A percentile compares a stretch with the other conserved stretches of the same genome.
Evolutionary conservation across 92 coral and sea anemone genomes (phyloP).

Genomic region (Zoanthus sansibaricus): DNA sequence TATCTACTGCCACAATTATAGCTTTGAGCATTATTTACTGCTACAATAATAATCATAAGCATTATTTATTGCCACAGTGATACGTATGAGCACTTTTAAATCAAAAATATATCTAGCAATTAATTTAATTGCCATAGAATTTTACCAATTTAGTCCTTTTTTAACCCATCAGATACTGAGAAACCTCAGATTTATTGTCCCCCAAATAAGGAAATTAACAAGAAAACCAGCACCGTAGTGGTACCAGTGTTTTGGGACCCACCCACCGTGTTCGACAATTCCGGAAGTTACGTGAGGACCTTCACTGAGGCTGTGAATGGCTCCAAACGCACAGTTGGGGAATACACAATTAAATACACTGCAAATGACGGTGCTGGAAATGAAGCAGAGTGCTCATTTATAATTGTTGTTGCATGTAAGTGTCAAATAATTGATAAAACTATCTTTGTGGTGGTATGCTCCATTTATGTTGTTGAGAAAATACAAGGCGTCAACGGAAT

Average conservation of each 20-base stretch:
- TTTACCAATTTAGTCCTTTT: too few species aligned
- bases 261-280: slow-evolving; percentile 84
- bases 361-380: slow-evolving; percentile 80
- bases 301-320: slow-evolving; percentile 79
- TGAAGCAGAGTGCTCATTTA: slow-evolving; percentile 71
- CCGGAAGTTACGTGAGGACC: slow-evolving; percentile 68
- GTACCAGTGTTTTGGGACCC: slow-evolving; percentile 76
- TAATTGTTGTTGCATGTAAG: slow-evolving; percentile 80
- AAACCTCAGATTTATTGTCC: slow-evolving; percentile 83
- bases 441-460: too few species aligned
- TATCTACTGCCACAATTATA: too few species aligned
- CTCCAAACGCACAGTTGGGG: slow-evolving; percentile 69
- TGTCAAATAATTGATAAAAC: background rate
- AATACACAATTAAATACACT: slow-evolving; percentile 67
- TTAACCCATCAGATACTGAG: slow-evolving; percentile 70
- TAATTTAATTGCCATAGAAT: too few species aligned
- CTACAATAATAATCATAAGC: too few species aligned
- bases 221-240: slow-evolving; percentile 17
- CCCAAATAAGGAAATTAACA: slow-evolving; percentile 70
- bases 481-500: background rate
- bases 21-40: too few species aligned
- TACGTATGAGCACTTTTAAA: too few species aligned
- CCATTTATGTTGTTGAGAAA: background rate
- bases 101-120: too few species aligned
- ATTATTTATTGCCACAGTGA: too few species aligned